These are phyloP conservation scores for Ameiurus melas DNA, from an alignment of 2,113 vertebrate genomes.

Conservation along the genomic window DNA sequence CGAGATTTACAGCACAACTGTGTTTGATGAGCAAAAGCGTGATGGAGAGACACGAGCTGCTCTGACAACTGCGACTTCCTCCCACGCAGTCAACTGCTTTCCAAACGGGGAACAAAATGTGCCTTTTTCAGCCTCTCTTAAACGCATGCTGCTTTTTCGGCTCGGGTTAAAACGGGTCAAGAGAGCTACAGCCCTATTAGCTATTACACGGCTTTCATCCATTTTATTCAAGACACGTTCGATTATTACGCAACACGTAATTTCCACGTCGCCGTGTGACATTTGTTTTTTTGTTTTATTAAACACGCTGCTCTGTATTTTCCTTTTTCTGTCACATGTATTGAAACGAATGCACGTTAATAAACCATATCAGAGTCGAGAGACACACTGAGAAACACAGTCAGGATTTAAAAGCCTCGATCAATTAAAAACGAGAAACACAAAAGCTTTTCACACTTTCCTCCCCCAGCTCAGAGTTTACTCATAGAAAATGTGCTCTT, in stretches of 20 bases:
- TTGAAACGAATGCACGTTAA: not conserved
- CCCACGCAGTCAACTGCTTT: conserved; percentile 23
- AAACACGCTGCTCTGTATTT: not conserved
- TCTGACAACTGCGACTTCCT: conserved; percentile 41
- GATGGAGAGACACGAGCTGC: conserved; percentile 44
- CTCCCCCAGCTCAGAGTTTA: not conserved
- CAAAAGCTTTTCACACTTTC: conserved; percentile 20
- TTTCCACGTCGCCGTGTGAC: not conserved
- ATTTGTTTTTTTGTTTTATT: not conserved
- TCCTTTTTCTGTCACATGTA: not conserved
- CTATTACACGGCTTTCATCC: not conserved
- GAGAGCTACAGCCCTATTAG: not conserved
- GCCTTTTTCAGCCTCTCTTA: conserved; percentile 32
- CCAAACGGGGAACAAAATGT: conserved; percentile 25
- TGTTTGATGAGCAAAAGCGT: conserved; percentile 31
- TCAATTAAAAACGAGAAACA: conserved; percentile 34
- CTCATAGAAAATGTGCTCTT: not conserved
- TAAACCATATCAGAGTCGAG: not conserved
- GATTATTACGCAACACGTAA: not conserved
- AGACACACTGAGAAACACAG: not conserved
- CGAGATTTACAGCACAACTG: conserved; percentile 35
- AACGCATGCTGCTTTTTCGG: conserved; percentile 32
- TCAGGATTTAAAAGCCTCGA: conserved; percentile 23
- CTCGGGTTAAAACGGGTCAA: conserved; percentile 20
- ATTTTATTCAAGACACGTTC: not conserved